Conservation (phyloP, 2,113 vertebrate species). For the Callipepla californica region DNA sequence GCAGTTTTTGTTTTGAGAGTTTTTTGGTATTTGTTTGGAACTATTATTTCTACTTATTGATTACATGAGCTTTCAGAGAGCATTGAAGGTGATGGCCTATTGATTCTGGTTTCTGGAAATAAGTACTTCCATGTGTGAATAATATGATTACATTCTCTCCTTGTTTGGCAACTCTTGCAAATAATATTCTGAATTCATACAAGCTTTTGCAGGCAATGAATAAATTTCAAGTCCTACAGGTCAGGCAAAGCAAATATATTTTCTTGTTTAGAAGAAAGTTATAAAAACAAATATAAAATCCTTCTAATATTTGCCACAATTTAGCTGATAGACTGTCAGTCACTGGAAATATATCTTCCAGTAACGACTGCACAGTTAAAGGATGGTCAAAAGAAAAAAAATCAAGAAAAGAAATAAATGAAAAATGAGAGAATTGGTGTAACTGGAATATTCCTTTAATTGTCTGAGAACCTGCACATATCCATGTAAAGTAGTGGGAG, state of each 20-base stretch:
- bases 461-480: background rate
- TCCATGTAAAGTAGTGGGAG: background rate
- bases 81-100: background rate
- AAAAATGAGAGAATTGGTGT: background rate
- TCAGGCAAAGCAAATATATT: background rate
- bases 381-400: background rate
- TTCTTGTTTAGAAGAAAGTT: background rate
- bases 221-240: background rate
- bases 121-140: background rate
- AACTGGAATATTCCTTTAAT: background rate
- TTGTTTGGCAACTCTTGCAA: background rate
- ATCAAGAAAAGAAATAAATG: background rate
- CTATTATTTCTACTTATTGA: background rate
- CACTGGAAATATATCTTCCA: background rate
- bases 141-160: background rate
- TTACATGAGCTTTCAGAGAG: background rate
- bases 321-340: background rate
- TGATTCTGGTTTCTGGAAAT: background rate
- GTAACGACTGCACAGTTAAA: background rate
- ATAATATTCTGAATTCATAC: conserved; percentile 15
- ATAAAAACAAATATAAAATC: background rate
- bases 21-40: background rate
- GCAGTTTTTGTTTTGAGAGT: background rate
- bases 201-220: background rate
- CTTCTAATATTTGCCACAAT: background rate